Evolutionary conservation across 2,888 invertebrate genomes (phyloP), one percentile per base, ranked within the genome.

Genomic region (Phortica okadai): DNA sequence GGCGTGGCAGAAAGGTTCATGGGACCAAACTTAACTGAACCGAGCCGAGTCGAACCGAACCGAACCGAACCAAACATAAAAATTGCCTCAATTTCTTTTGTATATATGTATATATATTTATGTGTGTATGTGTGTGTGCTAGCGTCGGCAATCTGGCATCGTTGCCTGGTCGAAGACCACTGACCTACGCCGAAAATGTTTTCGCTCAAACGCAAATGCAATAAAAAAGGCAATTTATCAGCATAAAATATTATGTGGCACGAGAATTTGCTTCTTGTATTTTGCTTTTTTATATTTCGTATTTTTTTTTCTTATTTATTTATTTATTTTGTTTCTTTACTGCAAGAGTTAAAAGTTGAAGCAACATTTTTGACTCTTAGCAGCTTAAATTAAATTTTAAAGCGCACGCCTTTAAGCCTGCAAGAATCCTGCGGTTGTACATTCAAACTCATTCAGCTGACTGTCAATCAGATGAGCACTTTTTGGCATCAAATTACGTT

Each of bases 231-330:
- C 84, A 86, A 86, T 86, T 86, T 86, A 86, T 86, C 86, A 86
- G 85, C 86, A 86, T 86, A 86, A 86, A 86, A 86, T 86, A 86
- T 86, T 88, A 88, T 88, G 87, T 87, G 87, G 86, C 87, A 88
- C 81, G 86, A 88, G 86, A 84, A 88, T 87, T 80, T 78, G 82
- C 80, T 84, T 87, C 87, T 80, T 84, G 44, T 44, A 21, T 41
- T 41, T 73, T 58, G 54, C 14, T 72, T 58, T 73, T 73, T 56
- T 56, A 73, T 50, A 21, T 70, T 50, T 50, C 50, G 50, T 44
- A 16, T 73, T 76, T 33, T 50, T 45, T 70, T n/a, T 25, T 50
- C 5, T 84, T 81, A 74, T 79, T 79, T 79, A 77, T 73, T 75
- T 74, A 50, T 11, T 56, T 56, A 50, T 5, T 64, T 25, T 50